Evolutionary conservation across 2,888 invertebrate genomes (phyloP), one percentile per base, ranked within the genome.

Genomic region (Cantharis nigra): DNA sequence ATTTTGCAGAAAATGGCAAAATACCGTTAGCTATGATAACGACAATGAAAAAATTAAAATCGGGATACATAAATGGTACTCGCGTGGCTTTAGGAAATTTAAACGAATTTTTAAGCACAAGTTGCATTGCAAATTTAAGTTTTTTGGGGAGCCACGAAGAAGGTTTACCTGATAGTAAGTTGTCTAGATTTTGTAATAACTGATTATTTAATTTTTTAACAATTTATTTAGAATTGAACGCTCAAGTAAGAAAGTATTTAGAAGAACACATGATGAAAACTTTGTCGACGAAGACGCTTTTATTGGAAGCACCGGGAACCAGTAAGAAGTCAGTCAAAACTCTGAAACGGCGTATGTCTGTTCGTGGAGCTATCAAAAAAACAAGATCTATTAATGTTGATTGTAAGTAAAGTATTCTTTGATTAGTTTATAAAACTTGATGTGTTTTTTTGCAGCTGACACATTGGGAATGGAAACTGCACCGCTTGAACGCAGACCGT

Each of bases 11-110:
- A 90, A 94, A 97, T 89, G 97, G 96, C 77, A 96, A 94, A 89
- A 94, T 97, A 79, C 98, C 98, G 0, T 91, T 96, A 87, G 96
- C 98, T 0, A 97, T 99, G 94, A 94, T 98, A 83, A 97, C 98
- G 2, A 99, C 99, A 1, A 97, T 99, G 93, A 97, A 98, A 87
- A 99, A 99, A 89, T 90, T 99, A 3, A 98, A 98, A 88, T 98
- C 98, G 78, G 99, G 99, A 10, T 99, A 99, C 87, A 97, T 99
- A 73, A 98, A 98, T 86, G 99, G 99, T n/a, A 98, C 99, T 0
- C 92, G 98, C 83, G 98, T 99, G 0, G 97, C 98, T 76, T 90
- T 99, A 78, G 98, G 99, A n/a, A 95, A 95, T 87, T 90, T 99
- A 30, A 95, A 94, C 80, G 98, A 99, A 82, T 99, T 99, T 88